These are phyloP conservation scores for Kryphioiulus occultus DNA, from an alignment of 2,888 invertebrate genomes.

Conservation along the genomic window DNA sequence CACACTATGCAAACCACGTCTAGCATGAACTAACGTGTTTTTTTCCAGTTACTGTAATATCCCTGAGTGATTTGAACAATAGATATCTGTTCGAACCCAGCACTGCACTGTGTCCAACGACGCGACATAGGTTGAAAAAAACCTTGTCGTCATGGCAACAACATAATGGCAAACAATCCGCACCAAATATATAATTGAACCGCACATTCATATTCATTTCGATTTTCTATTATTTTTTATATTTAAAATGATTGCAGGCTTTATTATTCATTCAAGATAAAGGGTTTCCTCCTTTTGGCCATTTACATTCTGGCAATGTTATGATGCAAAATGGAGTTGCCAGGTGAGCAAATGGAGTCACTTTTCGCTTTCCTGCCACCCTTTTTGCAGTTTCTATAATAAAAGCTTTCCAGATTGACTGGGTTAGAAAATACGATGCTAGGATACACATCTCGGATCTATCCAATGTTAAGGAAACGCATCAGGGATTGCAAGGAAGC, in stretches of 20 bases:
- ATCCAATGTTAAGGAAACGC: slow-evolving; percentile 66
- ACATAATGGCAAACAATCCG: neutral
- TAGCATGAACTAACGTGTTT: neutral
- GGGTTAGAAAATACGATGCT: slow-evolving; percentile 86
- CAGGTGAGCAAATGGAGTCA: slow-evolving; percentile 66
- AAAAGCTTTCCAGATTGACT: slow-evolving; percentile 70
- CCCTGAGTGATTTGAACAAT: neutral
- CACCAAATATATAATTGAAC: neutral
- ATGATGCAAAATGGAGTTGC: slow-evolving; percentile 92
- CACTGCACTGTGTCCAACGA: neutral
- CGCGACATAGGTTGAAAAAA: neutral
- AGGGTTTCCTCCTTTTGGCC: slow-evolving; percentile 85
- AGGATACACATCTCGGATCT: slow-evolving; percentile 73
- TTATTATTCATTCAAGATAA: slow-evolving; percentile 84
- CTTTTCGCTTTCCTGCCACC: neutral
- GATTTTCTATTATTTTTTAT: slow-evolving; percentile 12
- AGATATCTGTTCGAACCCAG: neutral
- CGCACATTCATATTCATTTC: neutral
- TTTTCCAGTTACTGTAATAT: neutral
- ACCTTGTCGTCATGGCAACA: neutral
- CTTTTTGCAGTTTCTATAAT: slow-evolving; percentile 51
- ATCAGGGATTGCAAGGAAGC: slow-evolving; percentile 66
- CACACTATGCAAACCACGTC: neutral
- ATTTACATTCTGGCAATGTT: slow-evolving; percentile 89
- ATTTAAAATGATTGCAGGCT: slow-evolving; percentile 63